Base-by-base conservation (phyloP, 2,797 vertebrate genomes). In the Hapalemur alaotrensis region DNA sequence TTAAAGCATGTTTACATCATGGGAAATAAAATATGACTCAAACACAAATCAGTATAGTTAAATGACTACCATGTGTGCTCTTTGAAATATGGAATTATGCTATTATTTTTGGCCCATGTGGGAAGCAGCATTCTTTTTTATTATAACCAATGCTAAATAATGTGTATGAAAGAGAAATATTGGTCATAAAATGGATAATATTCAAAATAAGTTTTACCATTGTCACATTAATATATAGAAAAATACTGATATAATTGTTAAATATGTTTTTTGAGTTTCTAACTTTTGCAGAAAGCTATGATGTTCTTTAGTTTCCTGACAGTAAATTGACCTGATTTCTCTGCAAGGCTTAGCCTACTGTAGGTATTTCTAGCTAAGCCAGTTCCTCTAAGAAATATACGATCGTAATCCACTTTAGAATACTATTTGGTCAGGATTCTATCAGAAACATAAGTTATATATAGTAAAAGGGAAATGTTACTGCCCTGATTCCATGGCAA, bases 21-120 rank as follows among this genome's bases (percentile, higher is more conserved):
- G 1, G 46, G 46, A 54, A 95, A 94, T 94, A 76, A 97, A 95
- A 95, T 61, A 46, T 94, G 11, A 41, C 84, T 52, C 80, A 92
- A 80, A 84, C 28, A 75, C 32, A 84, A 81, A 78, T 87, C 41
- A 52, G 2, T 78, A 17, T 72, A 84, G 32, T 61, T 91, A 69
- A 61, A 85, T 50, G 50, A 75, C 14, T 82, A 65, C 46, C 12
- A 38, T 30, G 28, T n/a, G 4, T 32, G 11, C 1, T 91, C 38
- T 96, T 72, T 63, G 57, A 89, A 92, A 72, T n/a, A 52, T 35
- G 15, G 5, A 79, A 48, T 69, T 86, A 48, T 50, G 6, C 8
- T 78, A 63, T n/a, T 82, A 43, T 90, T 82, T 93, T 63, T 48
- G 6, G 5, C 8, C 20, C 7, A 89, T 1, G 14, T 70, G 23